Percentiles rank a stretch among this genome's conserved stretches.
phyloP scores from a whole-genome alignment of 2,113 vertebrate species.

The Strix uralensis region DNA sequence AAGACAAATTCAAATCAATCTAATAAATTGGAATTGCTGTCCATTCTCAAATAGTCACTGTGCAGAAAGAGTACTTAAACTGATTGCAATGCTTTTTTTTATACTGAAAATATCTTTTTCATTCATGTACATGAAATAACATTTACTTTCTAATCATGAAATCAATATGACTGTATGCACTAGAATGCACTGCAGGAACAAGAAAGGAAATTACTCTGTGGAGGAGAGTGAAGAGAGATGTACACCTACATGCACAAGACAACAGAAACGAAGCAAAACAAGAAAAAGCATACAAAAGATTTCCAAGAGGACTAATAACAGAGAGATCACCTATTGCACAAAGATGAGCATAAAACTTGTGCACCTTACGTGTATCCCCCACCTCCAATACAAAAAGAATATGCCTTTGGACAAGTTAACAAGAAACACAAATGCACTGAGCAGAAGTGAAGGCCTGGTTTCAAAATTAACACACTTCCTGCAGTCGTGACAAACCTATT shows the following conservation, averaged over 20 bases:
- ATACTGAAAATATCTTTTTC: background rate
- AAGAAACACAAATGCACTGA: background rate
- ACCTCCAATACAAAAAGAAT: rapidly evolving
- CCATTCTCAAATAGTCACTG: background rate
- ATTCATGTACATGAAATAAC: background rate
- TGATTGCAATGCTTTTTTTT: background rate
- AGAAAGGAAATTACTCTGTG: background rate
- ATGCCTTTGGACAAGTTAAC: rapidly evolving
- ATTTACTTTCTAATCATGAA: background rate
- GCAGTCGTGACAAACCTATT: background rate
- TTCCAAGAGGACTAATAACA: background rate
- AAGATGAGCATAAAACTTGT: background rate
- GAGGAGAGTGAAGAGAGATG: background rate
- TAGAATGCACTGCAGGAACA: background rate
- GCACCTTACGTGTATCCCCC: background rate
- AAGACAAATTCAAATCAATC: background rate
- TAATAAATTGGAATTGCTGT: background rate
- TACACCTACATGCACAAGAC: background rate
- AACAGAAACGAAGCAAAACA: background rate
- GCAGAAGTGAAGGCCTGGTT: background rate
- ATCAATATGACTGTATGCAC: background rate
- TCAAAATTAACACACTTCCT: background rate
- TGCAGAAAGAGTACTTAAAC: background rate
- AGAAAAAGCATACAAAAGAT: background rate
- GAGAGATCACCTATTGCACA: background rate